Evolutionary conservation across 2,888 invertebrate genomes (phyloP), one percentile per base, ranked within the genome.

Genomic region (Drosophila koepferae): DNA sequence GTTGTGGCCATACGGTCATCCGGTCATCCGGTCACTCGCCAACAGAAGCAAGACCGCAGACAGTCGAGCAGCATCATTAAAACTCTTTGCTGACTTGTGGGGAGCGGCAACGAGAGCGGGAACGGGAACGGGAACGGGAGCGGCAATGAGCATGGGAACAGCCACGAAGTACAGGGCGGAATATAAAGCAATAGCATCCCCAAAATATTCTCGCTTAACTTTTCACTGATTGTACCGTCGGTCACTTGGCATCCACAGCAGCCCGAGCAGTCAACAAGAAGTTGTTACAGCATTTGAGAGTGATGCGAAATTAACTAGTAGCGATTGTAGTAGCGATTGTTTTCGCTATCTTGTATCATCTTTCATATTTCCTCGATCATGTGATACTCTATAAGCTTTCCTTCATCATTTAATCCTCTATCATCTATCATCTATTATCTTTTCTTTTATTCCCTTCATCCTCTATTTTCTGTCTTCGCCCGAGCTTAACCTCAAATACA

Each of bases 21-120:
- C 86, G 65, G 82, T 67, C 84, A 86, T 74, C 85, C 86, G 65
- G 82, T 70, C 61, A 63, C 60, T 72, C 62, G 74, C 64, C 63
- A 62, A 68, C 59, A 74, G 56, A 51, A 34, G 48, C 64, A 71
- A 43, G 53, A 68, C 75, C 72, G 67, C 81, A 88, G 83, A 81
- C 81, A 65, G 83, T 65, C 51, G 55, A 63, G 83, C 72, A 87
- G 76, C 90, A 85, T 85, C 77, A 85, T 90, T 84, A 85, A 79
- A 90, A 79, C 77, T 69, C 83, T 70, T 72, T 63, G 63, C 46
- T 41, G 41, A 51, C 61, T 61, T 72, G 53, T 48, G 62, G 43
- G 41, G 16, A 41, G 1, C 0, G 41, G 12, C 31, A 31, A 2
- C 28, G 9, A n/a, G 28, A 2, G 4, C 36, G 41, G 10, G 8